These are phyloP conservation scores for Manis javanica DNA, from an alignment of 2,797 vertebrate species.

Conservation along the genomic window DNA sequence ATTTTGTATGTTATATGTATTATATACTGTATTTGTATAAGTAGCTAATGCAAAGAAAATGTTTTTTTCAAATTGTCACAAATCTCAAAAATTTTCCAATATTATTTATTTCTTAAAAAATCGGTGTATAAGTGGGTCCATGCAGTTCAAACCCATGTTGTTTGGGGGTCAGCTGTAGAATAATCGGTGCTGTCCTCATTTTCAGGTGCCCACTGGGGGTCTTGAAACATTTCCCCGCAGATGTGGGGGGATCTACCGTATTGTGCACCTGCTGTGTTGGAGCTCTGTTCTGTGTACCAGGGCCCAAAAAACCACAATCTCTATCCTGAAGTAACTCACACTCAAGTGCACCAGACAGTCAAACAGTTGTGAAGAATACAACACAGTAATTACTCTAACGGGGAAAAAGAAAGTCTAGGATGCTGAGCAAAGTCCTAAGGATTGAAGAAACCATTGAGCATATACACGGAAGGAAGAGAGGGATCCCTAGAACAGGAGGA, in stretches of 20 bases:
- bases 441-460: neutral
- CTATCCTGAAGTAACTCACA: neutral
- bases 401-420: neutral
- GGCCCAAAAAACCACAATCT: neutral
- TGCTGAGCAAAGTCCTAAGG: neutral
- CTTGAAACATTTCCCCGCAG: too few relatives aligned
- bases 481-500: neutral
- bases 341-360: neutral
- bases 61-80: too few relatives aligned
- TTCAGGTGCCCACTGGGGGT: too few relatives aligned
- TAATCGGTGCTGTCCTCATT: too few relatives aligned
- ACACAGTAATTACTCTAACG: neutral
- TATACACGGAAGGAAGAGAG: neutral
- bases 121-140: too few relatives aligned
- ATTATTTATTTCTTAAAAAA: too few relatives aligned
- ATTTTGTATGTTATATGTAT: too few relatives aligned
- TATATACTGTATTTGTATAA: too few relatives aligned
- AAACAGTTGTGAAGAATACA: neutral
- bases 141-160: too few relatives aligned
- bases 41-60: too few relatives aligned
- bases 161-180: too few relatives aligned
- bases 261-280: neutral
- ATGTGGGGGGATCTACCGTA: neutral
- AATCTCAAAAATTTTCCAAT: too few relatives aligned
- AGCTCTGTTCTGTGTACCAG: neutral